Base-by-base conservation (phyloP, 1,140 invertebrate species). In the Drosophila malerkotliana region DNA sequence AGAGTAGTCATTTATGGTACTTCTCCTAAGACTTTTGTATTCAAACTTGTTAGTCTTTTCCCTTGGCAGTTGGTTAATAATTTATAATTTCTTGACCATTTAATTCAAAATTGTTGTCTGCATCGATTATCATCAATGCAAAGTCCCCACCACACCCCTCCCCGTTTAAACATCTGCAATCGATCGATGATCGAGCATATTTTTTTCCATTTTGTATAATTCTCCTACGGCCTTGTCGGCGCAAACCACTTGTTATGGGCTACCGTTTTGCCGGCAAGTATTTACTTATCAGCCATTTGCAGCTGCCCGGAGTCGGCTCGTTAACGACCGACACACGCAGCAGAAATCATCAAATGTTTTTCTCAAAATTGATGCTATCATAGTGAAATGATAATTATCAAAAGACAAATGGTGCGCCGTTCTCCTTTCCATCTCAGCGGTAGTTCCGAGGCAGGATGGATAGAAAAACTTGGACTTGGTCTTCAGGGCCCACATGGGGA, bases 341-440 rank as follows among this genome's bases (percentile, higher is more conserved):
- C 67, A 85, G 84, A 87, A 87, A 85, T 85, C 81, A 87, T 85
- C 82, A 85, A 85, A 76, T 87, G 81, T 57, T 75, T 81, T 81
- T 61, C 59, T 87, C 60, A 76, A 87, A 85, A 85, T 82, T 85
- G 82, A 85, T 85, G 81, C 82, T 85, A 85, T 85, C 81, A 85
- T 64, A 87, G 77, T 81, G 82, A 81, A 85, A 85, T 85, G 77
- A 85, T 85, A 85, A 85, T 85, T 85, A 85, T 85, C 81, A 80
- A 80, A 85, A 87, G 81, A 85, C 81, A 85, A 85, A 85, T 85
- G 81, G 81, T 81, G 74, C 57, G 73, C 54, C 59, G 72, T 59
- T 75, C 55, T 41, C 30, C 72, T 75, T 69, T 69, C 66, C 51
- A 49, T 49, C 66, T 37, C 66, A 69, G 66, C 66, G 63, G 66